Conservation (phyloP, 2,888 invertebrate genomes). For the Cheilosia impressa region DNA sequence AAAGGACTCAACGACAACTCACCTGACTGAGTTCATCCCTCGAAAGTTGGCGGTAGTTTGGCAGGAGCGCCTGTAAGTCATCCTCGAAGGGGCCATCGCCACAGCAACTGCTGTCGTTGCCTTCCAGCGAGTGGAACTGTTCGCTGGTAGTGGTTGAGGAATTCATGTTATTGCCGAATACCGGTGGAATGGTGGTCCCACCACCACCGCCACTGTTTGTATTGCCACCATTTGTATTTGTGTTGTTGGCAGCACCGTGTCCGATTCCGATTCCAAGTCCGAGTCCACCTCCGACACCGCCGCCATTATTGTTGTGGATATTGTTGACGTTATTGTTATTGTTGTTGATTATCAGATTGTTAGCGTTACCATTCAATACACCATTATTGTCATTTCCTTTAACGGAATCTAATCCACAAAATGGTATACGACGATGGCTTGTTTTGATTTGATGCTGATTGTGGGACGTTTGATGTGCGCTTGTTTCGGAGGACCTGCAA, state of each 20-base stretch:
- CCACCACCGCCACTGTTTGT: slow-evolving; percentile 60
- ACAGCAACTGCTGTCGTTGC: slow-evolving; percentile 80
- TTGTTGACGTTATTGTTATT: slow-evolving; percentile 59
- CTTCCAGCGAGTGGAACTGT: slow-evolving; percentile 80
- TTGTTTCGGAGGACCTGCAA: slow-evolving; percentile 76
- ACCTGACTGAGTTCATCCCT: slow-evolving; percentile 84
- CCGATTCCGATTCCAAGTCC: slow-evolving; percentile 73
- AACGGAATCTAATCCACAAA: slow-evolving; percentile 80
- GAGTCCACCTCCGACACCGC: slow-evolving; percentile 45
- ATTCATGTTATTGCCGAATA: slow-evolving; percentile 70
- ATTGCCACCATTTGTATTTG: slow-evolving; percentile 64
- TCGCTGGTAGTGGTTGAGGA: slow-evolving; percentile 71
- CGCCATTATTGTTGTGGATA: slow-evolving; percentile 27
- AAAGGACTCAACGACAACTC: slow-evolving; percentile 71
- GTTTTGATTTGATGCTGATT: slow-evolving; percentile 77
- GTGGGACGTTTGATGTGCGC: slow-evolving; percentile 70
- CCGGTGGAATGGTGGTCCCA: slow-evolving; percentile 51
- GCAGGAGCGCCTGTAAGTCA: slow-evolving; percentile 83
- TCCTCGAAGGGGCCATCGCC: slow-evolving; percentile 81
- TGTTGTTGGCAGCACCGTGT: slow-evolving; percentile 75
- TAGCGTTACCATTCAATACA: slow-evolving; percentile 75
- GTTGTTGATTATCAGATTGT: slow-evolving; percentile 71
- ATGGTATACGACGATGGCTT: slow-evolving; percentile 80
- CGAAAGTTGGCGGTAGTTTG: slow-evolving; percentile 82
- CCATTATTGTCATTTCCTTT: slow-evolving; percentile 80